A percentile compares a stretch with the other conserved stretches of the same genome.
These are phyloP conservation scores for Litoditis marina DNA, from an alignment of 2,888 invertebrate species.

Conservation along the genomic window DNA sequence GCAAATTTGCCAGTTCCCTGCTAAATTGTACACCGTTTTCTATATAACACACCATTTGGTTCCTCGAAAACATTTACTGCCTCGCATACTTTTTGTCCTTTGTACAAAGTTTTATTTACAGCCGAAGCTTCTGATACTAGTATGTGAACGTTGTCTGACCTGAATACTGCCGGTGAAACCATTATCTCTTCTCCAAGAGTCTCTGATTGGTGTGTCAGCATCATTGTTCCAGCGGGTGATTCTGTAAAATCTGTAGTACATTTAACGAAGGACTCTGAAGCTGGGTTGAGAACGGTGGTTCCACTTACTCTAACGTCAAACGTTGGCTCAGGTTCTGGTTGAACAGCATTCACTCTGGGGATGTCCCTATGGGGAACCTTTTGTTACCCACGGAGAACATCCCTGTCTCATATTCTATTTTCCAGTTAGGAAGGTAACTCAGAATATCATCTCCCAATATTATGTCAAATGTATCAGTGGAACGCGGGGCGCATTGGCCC, in stretches of 20 bases:
- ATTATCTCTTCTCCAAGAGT: too few species aligned
- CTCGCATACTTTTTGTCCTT: neutral
- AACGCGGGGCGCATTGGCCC: neutral
- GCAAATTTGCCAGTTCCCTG: too few species aligned
- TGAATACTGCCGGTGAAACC: too few species aligned
- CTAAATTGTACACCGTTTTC: too few species aligned
- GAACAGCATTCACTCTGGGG: too few species aligned
- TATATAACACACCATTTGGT: too few species aligned
- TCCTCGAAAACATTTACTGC: neutral
- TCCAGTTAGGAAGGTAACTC: conserved; percentile 2
- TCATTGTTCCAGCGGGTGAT: too few species aligned
- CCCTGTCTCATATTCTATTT: conserved; percentile 3
- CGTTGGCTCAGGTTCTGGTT: neutral
- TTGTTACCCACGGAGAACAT: conserved; percentile 8
- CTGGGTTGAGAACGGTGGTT: conserved; percentile 5
- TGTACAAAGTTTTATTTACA: neutral
- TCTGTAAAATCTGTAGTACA: conserved; percentile 1
- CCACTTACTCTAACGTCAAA: neutral
- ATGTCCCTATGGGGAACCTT: neutral
- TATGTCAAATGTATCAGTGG: conserved; percentile 4
- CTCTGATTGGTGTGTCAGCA: too few species aligned
- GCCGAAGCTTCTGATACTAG: neutral
- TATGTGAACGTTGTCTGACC: neutral
- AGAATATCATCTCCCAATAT: conserved; percentile 19
- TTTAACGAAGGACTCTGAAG: conserved; percentile 7